A percentile compares a stretch with the other conserved stretches of the same genome.
Evolutionary conservation across 2,113 vertebrate genomes (phyloP).

Genomic region (Prunella fulvescens): DNA sequence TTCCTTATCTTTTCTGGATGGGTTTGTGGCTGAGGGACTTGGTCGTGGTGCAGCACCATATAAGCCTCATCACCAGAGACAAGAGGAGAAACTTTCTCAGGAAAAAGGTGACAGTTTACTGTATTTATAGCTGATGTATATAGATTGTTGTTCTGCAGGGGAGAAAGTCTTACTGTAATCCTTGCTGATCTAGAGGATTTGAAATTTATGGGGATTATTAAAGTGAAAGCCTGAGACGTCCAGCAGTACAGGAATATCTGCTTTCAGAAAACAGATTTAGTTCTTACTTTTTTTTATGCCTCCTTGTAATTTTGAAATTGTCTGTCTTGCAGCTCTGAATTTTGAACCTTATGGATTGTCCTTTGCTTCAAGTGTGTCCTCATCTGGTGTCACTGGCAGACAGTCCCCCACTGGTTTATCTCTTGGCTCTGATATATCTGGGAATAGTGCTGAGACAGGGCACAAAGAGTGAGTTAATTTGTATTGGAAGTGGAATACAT

Average conservation of each 20-base stretch:
- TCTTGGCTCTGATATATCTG: slow-evolving; percentile 86
- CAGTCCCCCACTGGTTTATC: slow-evolving; percentile 91
- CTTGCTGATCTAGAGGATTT: neutral
- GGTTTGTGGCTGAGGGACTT: slow-evolving; percentile 91
- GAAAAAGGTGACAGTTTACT: slow-evolving; percentile 81
- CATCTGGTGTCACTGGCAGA: slow-evolving; percentile 81
- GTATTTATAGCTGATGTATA: neutral
- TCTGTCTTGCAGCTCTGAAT: slow-evolving; percentile 81
- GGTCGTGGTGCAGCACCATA: slow-evolving; percentile 87
- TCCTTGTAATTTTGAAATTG: slow-evolving; percentile 12
- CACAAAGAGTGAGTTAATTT: slow-evolving; percentile 83
- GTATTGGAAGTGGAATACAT: neutral
- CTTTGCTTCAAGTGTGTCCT: slow-evolving; percentile 80
- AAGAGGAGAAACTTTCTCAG: slow-evolving; percentile 85
- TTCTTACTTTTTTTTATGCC: neutral
- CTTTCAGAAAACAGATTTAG: neutral
- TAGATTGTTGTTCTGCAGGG: neutral
- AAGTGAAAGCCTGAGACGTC: neutral
- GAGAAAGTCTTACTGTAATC: neutral
- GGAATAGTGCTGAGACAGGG: slow-evolving; percentile 81
- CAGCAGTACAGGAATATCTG: neutral
- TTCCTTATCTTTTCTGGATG: slow-evolving; percentile 95
- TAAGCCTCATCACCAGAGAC: slow-evolving; percentile 92
- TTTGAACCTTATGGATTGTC: slow-evolving; percentile 91
- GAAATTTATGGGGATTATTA: neutral